A percentile compares a stretch with the other conserved stretches of the same genome.
phyloP scores from a whole-genome alignment of 2,888 invertebrate species.

The Petrolisthes cinctipes region DNA sequence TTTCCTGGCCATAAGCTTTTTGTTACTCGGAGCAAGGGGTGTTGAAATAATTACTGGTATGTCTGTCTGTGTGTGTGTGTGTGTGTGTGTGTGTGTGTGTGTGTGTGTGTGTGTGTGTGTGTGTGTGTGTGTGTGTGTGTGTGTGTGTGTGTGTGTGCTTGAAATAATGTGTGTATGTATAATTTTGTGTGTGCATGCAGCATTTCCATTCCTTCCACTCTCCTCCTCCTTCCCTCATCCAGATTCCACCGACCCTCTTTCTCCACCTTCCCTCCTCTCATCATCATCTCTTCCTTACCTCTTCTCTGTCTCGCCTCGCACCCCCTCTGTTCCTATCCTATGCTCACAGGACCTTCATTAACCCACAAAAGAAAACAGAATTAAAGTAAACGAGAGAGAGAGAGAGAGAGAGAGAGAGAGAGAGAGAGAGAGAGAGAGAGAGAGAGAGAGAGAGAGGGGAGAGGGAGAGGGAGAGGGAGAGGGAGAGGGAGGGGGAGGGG shows the following conservation, averaged over 20 bases:
- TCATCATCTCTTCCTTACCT: too few species aligned
- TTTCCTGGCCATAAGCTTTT: too few species aligned
- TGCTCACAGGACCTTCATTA: too few species aligned
- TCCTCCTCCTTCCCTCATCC: too few species aligned
- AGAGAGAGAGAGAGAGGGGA: neutral
- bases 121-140: neutral
- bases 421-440: neutral
- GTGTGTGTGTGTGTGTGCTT: neutral
- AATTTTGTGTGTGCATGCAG: neutral
- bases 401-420: conserved; percentile 7
- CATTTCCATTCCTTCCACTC: too few species aligned
- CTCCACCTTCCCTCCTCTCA: too few species aligned
- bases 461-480: neutral
- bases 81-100: conserved; percentile 8
- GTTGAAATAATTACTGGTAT: too few species aligned
- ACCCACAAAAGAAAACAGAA: too few species aligned
- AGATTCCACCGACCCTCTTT: too few species aligned
- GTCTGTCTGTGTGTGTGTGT: conserved; percentile 5
- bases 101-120: conserved; percentile 4
- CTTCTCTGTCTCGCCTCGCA: too few species aligned
- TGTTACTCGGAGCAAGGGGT: too few species aligned
- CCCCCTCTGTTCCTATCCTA: too few species aligned
- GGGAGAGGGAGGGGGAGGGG: neutral
- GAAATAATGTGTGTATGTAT: neutral
- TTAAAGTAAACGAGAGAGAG: neutral